Evolutionary conservation across 2,888 invertebrate genomes (phyloP), one percentile per base, ranked within the genome.

Genomic region (Adela reaumurella): DNA sequence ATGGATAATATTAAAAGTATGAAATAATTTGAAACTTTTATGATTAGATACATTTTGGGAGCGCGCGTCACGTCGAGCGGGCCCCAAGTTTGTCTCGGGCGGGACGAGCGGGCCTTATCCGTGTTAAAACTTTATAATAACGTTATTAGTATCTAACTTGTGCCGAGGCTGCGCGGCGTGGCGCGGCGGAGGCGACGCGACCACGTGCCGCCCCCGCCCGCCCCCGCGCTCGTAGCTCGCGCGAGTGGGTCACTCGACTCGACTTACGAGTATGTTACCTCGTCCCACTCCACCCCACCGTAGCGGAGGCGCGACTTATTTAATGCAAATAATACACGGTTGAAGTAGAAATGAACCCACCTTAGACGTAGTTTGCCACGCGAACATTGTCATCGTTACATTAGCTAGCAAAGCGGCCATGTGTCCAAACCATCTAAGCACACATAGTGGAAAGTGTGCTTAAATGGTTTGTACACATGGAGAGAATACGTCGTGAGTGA

Each of bases 11-110:
- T 58, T 58, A 56, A 60, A 58, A 59, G 58, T 60, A 61, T 62
- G 63, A 68, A 66, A 69, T 70, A 66, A 68, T 71, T 72, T 70
- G 70, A 71, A 74, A 76, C 72, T 74, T 74, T 43, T 62, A 64
- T 71, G 69, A 74, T 71, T 70, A 68, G 18, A 43, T 19, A 43
- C 17, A 43, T 19, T 19, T 19, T 17, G 17, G 17, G 43, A 17
- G 17, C 43, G 43, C 43, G 14, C 17, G 43, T 43, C 43, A 43
- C 43, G 43, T 43, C 43, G 19, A 17, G 18, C 16, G 6, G 43
- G 16, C 17, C n/a, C 43, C 17, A 43, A 43, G 43, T 43, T 43
- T 42, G 16, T 24, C 16, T 42, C 42, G 17, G 16, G 42, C 6
- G 17, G 16, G 16, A n/a, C 42, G 16, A 5, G 42, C 42, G 43